Conservation (phyloP, 2,888 invertebrate species). For the Lordiphosa fenestrarum region DNA sequence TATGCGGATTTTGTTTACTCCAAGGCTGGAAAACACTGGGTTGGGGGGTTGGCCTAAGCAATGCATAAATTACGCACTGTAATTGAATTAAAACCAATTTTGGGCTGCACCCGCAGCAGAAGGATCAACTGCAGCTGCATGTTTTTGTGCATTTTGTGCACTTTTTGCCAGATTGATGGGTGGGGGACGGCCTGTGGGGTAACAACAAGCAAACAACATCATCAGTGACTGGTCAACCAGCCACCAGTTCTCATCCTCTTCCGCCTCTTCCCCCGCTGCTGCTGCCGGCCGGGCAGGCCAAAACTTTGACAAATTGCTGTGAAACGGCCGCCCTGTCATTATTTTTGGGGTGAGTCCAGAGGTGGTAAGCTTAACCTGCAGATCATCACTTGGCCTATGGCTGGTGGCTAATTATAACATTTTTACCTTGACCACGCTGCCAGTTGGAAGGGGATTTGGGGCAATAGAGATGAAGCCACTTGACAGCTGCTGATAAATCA, state of each 20-base stretch:
- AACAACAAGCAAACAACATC: constrained; percentile 37
- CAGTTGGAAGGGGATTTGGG: neutral
- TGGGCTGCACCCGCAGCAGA: constrained; percentile 38
- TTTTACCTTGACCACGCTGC: constrained; percentile 39
- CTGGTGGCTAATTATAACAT: constrained; percentile 55
- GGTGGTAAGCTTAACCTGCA: constrained; percentile 4
- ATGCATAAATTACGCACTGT: constrained; percentile 65
- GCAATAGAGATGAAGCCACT: constrained; percentile 19
- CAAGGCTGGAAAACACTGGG: neutral
- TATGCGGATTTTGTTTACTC: constrained; percentile 5
- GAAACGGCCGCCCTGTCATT: constrained; percentile 16
- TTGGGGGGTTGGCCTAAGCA: constrained; percentile 38
- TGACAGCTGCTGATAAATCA: constrained; percentile 62
- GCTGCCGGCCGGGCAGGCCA: constrained; percentile 11
- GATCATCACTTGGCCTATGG: constrained; percentile 38
- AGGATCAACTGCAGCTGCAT: constrained; percentile 32
- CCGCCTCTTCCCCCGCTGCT: constrained; percentile 13
- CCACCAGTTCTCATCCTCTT: neutral
- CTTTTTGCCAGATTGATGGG: constrained; percentile 17
- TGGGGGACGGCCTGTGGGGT: constrained; percentile 2
- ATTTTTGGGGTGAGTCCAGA: neutral
- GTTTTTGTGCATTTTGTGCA: constrained; percentile 38
- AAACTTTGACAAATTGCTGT: constrained; percentile 61
- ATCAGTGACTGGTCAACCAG: constrained; percentile 34
- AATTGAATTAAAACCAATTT: constrained; percentile 70